Conservation (phyloP, 2,888 invertebrate genomes). For the Nineta flava region DNA sequence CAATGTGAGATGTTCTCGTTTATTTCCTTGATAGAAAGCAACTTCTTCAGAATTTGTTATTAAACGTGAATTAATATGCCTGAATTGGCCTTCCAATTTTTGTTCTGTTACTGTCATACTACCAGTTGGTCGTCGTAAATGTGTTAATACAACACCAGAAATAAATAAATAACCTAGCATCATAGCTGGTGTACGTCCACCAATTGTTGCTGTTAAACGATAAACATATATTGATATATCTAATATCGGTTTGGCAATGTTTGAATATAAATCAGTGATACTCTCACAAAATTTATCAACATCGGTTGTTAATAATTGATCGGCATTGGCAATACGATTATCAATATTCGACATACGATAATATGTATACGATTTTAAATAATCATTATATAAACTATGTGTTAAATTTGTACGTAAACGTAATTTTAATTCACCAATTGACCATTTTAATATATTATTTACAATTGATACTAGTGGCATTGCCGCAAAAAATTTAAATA, state of each 20-base stretch:
- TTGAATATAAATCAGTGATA: conserved; percentile 89
- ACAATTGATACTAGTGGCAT: conserved; percentile 87
- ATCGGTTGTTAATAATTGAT: conserved; percentile 89
- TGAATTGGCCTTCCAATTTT: conserved; percentile 94
- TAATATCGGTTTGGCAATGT: conserved; percentile 86
- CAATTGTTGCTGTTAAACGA: conserved; percentile 71
- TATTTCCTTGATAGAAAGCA: conserved; percentile 66
- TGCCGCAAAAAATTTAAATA: conserved; percentile 63
- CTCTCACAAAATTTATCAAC: conserved; percentile 96
- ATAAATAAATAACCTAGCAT: conserved; percentile 78
- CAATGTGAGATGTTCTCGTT: conserved; percentile 75
- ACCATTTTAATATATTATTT: conserved; percentile 88
- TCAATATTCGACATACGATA: conserved; percentile 94
- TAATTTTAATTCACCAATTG: conserved; percentile 84
- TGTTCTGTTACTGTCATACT: conserved; percentile 87
- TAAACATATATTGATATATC: conserved; percentile 92
- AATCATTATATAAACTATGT: conserved; percentile 73
- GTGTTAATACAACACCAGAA: conserved; percentile 76
- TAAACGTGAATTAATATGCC: conserved; percentile 89
- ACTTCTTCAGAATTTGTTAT: conserved; percentile 97
- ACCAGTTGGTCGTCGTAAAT: conserved; percentile 73
- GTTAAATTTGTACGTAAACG: conserved; percentile 81
- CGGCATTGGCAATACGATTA: conserved; percentile 87
- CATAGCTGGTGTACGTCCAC: conserved; percentile 75
- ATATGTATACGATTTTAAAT: conserved; percentile 91